Conservation (phyloP, 2,113 vertebrate genomes). For the Pelusios castaneus region DNA sequence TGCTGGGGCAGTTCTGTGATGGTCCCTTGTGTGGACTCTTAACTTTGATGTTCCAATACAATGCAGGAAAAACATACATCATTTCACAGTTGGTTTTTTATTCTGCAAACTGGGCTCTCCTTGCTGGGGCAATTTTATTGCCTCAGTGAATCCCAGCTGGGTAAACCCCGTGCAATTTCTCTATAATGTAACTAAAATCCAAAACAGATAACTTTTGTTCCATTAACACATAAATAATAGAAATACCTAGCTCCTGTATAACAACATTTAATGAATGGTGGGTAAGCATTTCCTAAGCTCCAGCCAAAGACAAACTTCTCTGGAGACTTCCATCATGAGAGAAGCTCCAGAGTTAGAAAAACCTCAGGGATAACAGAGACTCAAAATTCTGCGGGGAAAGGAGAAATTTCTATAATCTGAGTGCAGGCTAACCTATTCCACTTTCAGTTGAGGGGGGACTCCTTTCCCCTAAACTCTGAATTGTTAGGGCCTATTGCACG, state of each 20-base stretch:
- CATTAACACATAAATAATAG: neutral
- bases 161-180: constrained; percentile 16
- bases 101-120: neutral
- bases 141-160: neutral
- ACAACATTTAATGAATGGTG: neutral
- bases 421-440: neutral
- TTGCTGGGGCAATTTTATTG: constrained; percentile 4
- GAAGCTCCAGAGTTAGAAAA: constrained; percentile 21
- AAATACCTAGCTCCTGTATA: neutral
- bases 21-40: constrained; percentile 76
- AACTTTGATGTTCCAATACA: constrained; percentile 38
- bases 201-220: neutral
- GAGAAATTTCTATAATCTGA: neutral
- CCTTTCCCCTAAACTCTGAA: constrained; percentile 29
- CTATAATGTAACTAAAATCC: constrained; percentile 17
- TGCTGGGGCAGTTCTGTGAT: constrained; percentile 80
- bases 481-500: constrained; percentile 15
- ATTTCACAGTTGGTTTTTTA: constrained; percentile 16
- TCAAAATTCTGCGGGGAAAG: neutral
- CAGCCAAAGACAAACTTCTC: neutral
- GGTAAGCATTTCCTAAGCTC: constrained; percentile 15
- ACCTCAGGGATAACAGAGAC: neutral
- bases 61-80: constrained; percentile 48
- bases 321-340: neutral
- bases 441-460: neutral